Evolutionary conservation across 2,888 invertebrate species (phyloP), one percentile per base, ranked within the genome.

Genomic region (Oxyteleia sp.): DNA sequence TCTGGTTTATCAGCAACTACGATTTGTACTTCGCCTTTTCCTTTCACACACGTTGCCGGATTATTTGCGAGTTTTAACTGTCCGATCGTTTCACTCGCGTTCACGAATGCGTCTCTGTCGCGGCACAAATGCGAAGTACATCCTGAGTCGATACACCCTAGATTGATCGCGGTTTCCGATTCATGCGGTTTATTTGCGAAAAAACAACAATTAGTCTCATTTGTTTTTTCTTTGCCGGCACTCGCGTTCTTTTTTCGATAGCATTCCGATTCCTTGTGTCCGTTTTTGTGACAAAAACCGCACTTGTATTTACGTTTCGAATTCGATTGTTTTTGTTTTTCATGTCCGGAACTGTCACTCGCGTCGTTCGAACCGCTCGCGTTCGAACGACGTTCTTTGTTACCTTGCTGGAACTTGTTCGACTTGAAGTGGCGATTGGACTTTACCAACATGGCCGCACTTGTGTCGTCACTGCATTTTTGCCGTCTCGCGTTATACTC

Each of bases 41-140:
- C 66, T 47, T 11, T 15, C 35, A 76, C 41, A 4, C 11, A n/a
- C 11, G 66, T 68, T 2, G 47, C 41, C 7, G 43, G 15, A 20
- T 66, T 43, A 29, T 49, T 53, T 0, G 68, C 68, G 0, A 76
- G 29, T 13, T 68, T 66, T 1, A 83, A 4, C 10, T 26, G 47
- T 7, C 55, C 51, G 2, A 49, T 15, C 0, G 45, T 13, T 0
- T 47, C 0, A 0, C 13, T 29, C 1, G 38, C n/a, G 4, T 26
- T 26, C 26, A 0, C 7, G 1, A 8, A 82, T 71, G 0, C 47
- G 15, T 0, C 53, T 20, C 15, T 45, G 38, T 72, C 16, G 11
- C 51, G 38, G 15, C 82, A 82, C 3, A 82, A 11, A 3, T 80
- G 80, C 0, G 80, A 69, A 0, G 35, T 72, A 26, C 72, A 51